A percentile compares a stretch with the other conserved stretches of the same genome.
phyloP scores from a whole-genome alignment of 2,888 invertebrate genomes.

The Luffia ferchaultella region DNA sequence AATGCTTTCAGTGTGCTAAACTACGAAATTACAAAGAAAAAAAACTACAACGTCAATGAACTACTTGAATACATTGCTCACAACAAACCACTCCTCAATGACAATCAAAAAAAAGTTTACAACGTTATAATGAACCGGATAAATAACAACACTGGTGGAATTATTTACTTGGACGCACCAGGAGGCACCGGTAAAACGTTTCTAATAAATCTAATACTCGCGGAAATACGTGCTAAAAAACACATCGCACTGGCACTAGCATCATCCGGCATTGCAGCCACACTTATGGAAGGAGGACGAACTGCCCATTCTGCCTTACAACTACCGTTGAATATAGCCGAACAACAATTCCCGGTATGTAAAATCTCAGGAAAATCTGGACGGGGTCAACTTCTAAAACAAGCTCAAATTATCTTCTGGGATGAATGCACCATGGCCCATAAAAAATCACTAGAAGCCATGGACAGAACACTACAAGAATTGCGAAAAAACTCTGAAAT shows the following conservation, averaged over 20 bases:
- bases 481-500: constrained; percentile 14
- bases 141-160: neutral
- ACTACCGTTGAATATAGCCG: neutral
- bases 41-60: constrained; percentile 8
- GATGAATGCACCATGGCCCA: constrained; percentile 1
- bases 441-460: constrained; percentile 10
- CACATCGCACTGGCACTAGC: neutral
- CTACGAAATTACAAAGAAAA: constrained; percentile 7
- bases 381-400: neutral
- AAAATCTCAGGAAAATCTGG: neutral
- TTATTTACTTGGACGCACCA: constrained; percentile 1
- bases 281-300: neutral
- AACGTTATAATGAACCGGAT: neutral
- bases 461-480: constrained; percentile 16
- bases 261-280: neutral
- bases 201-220: neutral
- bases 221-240: neutral
- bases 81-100: constrained; percentile 8
- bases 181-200: neutral
- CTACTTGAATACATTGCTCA: constrained; percentile 7
- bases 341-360: neutral
- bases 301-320: neutral
- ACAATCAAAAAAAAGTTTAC: constrained; percentile 1
- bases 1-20: constrained; percentile 11
- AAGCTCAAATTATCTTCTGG: neutral